Conservation (phyloP, 2,888 invertebrate genomes). For the Mongoloraphidia duomilia region DNA sequence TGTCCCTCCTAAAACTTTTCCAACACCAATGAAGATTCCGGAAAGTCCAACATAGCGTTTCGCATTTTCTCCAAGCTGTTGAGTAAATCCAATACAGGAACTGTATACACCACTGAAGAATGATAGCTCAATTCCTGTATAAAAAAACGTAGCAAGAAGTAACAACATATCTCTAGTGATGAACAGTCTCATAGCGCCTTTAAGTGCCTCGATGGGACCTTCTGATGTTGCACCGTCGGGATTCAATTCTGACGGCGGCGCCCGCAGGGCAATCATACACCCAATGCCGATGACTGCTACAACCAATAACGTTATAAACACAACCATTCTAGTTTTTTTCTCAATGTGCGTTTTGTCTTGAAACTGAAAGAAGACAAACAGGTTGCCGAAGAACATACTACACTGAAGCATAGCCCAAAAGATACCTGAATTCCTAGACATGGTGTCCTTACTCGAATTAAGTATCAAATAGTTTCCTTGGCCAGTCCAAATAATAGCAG, state of each 20-base stretch:
- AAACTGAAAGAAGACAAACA: constrained; percentile 88
- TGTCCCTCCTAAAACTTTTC: constrained; percentile 85
- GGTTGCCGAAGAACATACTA: constrained; percentile 89
- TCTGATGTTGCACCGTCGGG: constrained; percentile 28
- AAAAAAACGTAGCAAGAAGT: constrained; percentile 73
- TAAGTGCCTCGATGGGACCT: constrained; percentile 54
- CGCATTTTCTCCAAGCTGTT: constrained; percentile 55
- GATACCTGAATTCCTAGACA: constrained; percentile 86
- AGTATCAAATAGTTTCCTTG: constrained; percentile 86
- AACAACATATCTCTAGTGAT: constrained; percentile 72
- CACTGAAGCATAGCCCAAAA: constrained; percentile 93
- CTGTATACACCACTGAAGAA: constrained; percentile 97
- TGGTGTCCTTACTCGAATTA: constrained; percentile 76
- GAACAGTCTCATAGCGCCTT: constrained; percentile 62
- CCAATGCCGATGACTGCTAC: constrained; percentile 58
- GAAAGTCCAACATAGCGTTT: constrained; percentile 84
- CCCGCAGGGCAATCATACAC: constrained; percentile 48
- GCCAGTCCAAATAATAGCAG: constrained; percentile 91
- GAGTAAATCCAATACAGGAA: constrained; percentile 77
- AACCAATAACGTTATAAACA: constrained; percentile 66
- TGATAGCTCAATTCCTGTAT: constrained; percentile 83
- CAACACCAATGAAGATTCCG: constrained; percentile 87
- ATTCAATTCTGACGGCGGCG: too few relatives aligned
- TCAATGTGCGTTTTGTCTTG: constrained; percentile 64
- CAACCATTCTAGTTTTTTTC: constrained; percentile 50